Base-by-base conservation (phyloP, 2,113 vertebrate species). In the Calonectris borealis region DNA sequence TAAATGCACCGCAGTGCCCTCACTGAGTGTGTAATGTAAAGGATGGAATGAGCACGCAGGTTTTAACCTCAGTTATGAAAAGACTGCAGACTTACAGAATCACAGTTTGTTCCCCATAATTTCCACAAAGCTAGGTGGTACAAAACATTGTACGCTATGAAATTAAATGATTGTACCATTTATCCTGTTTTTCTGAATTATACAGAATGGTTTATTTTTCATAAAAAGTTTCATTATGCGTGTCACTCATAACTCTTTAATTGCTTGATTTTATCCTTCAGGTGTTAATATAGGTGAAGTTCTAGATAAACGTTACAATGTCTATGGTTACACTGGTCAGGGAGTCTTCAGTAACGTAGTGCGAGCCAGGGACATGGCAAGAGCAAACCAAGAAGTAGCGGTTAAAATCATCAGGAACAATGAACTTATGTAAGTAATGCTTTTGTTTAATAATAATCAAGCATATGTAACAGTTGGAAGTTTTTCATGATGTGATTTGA, bases 351-450 rank as follows among this genome's bases (percentile, higher is more conserved):
- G 99, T 94, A 99, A 99, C 6, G 99, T 99, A 12, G 99, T 99
- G 71, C 97, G 99, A 93, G 99, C 99, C 96, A 98, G 99, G 94
- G 99, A 99, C 97, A 99, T 99, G 78, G 99, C 99, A 46, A 98
- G 99, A 85, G 99, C 99, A 60, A 99, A 99, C 98, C 99, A 99
- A 95, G 99, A 99, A 97, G 99, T 99, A 92, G 99, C 99, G 3
- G 99, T 99, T 80, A 99, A 99, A 98, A 99, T 99, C 98, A 99
- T 99, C 97, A 98, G 99, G 84, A 99, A 99, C 98, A 99, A 99
- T 72, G 99, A 99, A 86, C 99, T 99, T 95, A 99, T 99, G 99
- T 99, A 97, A 99, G 99, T 98, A 48, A 26, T 5, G 13, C 0
- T 12, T 88, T 79, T 89, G 46, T 52, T 75, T n/a, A 34, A 9